Conservation (phyloP, 2,113 vertebrate species). For the Dolichotis patagonum region DNA sequence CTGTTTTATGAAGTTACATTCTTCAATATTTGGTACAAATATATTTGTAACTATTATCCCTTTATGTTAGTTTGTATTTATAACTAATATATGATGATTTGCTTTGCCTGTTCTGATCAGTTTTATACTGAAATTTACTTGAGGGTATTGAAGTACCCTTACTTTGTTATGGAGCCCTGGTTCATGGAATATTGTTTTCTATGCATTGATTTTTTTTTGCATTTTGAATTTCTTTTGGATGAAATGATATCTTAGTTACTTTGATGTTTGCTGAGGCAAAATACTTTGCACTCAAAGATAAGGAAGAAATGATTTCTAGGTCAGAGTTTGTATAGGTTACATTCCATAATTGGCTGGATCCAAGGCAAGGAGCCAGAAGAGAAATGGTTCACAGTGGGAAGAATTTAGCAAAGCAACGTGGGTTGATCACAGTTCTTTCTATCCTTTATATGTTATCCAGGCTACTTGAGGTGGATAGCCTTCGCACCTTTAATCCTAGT, state of each 20-base stretch:
- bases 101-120: neutral
- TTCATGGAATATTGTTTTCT: neutral
- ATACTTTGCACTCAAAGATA: neutral
- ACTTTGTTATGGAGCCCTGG: neutral
- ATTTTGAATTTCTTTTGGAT: neutral
- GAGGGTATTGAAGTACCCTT: neutral
- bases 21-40: neutral
- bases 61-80: neutral
- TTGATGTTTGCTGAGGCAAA: neutral
- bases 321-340: neutral
- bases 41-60: neutral
- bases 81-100: neutral
- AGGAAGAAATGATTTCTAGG: neutral
- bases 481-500: neutral
- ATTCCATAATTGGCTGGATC: neutral
- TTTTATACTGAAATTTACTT: neutral
- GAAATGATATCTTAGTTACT: neutral
- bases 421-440: neutral
- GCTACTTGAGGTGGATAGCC: accelerated
- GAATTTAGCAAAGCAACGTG: neutral
- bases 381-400: neutral
- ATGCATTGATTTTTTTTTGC: neutral
- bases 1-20: neutral
- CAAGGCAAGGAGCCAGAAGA: neutral
- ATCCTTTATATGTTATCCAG: neutral